These are phyloP conservation scores for Trachelus iudaicus DNA, from an alignment of 2,888 invertebrate species.

Conservation along the genomic window DNA sequence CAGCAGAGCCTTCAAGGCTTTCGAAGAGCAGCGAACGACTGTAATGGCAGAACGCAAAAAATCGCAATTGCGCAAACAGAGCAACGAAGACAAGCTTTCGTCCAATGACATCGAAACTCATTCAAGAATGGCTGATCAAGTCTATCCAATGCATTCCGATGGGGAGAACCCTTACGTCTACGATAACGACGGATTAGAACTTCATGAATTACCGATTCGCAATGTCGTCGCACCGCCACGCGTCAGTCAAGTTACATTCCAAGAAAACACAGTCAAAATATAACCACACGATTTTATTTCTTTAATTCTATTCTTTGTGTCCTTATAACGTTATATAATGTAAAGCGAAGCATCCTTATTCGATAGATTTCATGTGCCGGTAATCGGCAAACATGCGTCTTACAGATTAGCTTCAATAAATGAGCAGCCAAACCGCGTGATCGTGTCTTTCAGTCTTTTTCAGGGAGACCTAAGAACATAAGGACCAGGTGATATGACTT, in stretches of 20 bases:
- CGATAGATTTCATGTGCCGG: too few relatives aligned
- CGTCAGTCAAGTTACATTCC: neutral
- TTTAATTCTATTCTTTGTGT: too few relatives aligned
- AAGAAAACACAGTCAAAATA: neutral
- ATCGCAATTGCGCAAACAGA: slow-evolving; percentile 81
- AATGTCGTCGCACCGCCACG: neutral
- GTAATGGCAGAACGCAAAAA: slow-evolving; percentile 84
- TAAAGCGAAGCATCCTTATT: too few relatives aligned
- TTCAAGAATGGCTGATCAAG: neutral
- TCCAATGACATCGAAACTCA: slow-evolving; percentile 61
- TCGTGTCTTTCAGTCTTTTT: too few relatives aligned
- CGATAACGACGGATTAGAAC: neutral
- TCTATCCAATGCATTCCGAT: neutral
- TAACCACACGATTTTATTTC: neutral
- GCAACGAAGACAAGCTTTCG: slow-evolving; percentile 82
- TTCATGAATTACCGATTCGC: neutral
- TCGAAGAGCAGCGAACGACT: slow-evolving; percentile 85
- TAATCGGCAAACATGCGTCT: too few relatives aligned
- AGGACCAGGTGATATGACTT: too few relatives aligned
- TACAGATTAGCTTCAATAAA: too few relatives aligned
- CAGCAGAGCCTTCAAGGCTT: slow-evolving; percentile 70
- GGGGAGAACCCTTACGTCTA: neutral
- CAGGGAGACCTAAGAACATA: too few relatives aligned
- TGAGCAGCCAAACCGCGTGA: too few relatives aligned
- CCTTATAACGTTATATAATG: too few relatives aligned